A percentile compares a stretch with the other conserved stretches of the same genome.
Evolutionary conservation across 2,888 invertebrate species (phyloP).

Genomic region (Heteropelma amictum): DNA sequence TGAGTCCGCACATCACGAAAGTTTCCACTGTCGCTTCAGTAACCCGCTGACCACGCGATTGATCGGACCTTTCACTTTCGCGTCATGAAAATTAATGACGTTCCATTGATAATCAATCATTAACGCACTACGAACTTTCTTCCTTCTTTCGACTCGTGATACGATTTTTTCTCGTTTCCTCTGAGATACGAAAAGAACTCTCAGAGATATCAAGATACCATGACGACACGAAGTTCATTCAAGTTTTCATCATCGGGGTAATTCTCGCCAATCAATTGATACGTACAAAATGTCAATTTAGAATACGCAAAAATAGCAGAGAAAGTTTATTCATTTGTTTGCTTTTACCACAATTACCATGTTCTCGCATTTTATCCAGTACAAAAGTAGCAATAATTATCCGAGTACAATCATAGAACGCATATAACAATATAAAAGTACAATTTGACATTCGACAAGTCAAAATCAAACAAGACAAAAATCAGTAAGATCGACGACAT

Average conservation of each 20-base stretch:
- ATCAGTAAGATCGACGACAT: too few species aligned
- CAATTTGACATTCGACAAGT: too few species aligned
- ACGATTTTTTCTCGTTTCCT: not conserved
- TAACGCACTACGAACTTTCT: not conserved
- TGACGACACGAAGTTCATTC: not conserved
- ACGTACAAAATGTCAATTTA: not conserved
- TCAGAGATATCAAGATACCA: not conserved
- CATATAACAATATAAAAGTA: too few species aligned
- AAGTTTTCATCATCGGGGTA: conserved; percentile 13
- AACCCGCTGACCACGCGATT: conserved; percentile 50
- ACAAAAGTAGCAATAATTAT: too few species aligned
- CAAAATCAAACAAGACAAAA: too few species aligned
- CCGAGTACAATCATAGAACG: too few species aligned
- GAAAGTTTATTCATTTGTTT: not conserved
- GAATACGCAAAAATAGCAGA: not conserved
- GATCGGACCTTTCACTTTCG: conserved; percentile 42
- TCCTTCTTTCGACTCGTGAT: not conserved
- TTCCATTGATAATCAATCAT: not conserved
- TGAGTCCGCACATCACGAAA: conserved; percentile 24
- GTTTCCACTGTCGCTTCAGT: conserved; percentile 51
- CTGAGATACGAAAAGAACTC: not conserved
- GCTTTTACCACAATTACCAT: too few species aligned
- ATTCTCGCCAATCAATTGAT: too few species aligned
- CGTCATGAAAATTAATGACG: conserved; percentile 11
- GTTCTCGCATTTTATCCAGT: too few species aligned